A percentile compares a stretch with the other conserved stretches of the same genome.
Evolutionary conservation across 2,113 vertebrate species (phyloP).

Genomic region (Girardinichthys multiradiatus): DNA sequence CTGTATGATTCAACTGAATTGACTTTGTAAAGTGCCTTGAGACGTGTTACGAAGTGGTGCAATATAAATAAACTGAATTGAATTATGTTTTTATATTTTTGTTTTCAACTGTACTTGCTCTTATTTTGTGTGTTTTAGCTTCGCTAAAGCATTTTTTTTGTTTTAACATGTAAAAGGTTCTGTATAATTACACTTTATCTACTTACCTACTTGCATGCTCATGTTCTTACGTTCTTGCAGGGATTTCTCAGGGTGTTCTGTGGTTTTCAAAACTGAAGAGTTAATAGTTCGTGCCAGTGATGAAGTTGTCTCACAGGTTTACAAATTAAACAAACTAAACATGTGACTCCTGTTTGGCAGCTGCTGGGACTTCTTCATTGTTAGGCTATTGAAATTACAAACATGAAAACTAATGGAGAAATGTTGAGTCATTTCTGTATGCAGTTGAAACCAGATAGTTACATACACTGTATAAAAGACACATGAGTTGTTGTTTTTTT

Average conservation of each 20-base stretch:
- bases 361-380: not conserved
- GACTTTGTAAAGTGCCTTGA: too few relatives aligned
- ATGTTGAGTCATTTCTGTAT: not conserved
- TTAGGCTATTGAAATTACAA: not conserved
- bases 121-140: not conserved
- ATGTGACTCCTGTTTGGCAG: not conserved
- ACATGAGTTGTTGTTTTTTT: too few relatives aligned
- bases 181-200: not conserved
- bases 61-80: too few relatives aligned
- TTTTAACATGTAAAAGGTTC: not conserved
- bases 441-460: too few relatives aligned
- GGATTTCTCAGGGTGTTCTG: conserved; percentile 35
- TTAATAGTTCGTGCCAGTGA: conserved; percentile 56
- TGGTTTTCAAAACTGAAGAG: conserved; percentile 47
- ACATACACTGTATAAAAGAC: too few relatives aligned
- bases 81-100: not conserved
- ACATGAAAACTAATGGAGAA: not conserved
- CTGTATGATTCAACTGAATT: too few relatives aligned
- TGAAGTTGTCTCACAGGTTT: conserved; percentile 41
- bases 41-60: too few relatives aligned
- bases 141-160: too few relatives aligned
- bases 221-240: not conserved
- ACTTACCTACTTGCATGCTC: not conserved
- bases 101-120: not conserved
- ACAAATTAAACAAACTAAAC: conserved; percentile 9